phyloP scores from a whole-genome alignment of 1,140 invertebrate genomes.

The Lanistes nyassanus region DNA sequence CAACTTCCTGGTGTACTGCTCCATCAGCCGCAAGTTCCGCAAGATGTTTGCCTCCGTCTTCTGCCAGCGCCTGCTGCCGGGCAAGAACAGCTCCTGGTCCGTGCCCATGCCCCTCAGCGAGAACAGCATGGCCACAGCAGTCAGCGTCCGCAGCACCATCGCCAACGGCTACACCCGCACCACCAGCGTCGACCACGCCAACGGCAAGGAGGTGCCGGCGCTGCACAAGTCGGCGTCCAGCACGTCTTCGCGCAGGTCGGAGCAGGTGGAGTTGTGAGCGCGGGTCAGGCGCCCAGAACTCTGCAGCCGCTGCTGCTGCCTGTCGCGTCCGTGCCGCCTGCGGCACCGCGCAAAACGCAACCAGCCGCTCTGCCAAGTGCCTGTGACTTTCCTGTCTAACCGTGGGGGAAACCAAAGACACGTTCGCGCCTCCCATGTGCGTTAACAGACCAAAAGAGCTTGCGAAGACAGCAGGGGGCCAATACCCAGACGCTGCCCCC shows the following conservation, averaged over 20 bases:
- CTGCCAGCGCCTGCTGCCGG: slow-evolving; percentile 22
- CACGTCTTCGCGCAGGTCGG: slow-evolving; percentile 16
- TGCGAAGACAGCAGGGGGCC: too few relatives aligned
- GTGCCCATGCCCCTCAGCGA: slow-evolving; percentile 37
- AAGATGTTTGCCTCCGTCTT: slow-evolving; percentile 32
- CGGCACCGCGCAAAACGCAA: too few relatives aligned
- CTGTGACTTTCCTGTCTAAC: too few relatives aligned
- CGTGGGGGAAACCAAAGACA: too few relatives aligned
- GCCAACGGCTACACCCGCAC: slow-evolving; percentile 34
- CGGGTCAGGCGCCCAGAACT: too few relatives aligned
- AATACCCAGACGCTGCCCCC: too few relatives aligned
- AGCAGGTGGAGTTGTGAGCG: slow-evolving; percentile 15
- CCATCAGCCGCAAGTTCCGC: slow-evolving; percentile 95
- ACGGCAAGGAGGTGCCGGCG: slow-evolving; percentile 9
- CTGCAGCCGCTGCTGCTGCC: too few relatives aligned
- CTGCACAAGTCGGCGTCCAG: slow-evolving; percentile 13
- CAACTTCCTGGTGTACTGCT: slow-evolving; percentile 96
- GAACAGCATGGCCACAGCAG: slow-evolving; percentile 32
- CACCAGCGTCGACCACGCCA: slow-evolving; percentile 14
- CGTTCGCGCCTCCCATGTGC: too few relatives aligned
- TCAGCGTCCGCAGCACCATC: slow-evolving; percentile 10
- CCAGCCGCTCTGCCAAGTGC: too few relatives aligned
- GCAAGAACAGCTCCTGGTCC: slow-evolving; percentile 34
- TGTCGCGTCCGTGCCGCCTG: too few relatives aligned
- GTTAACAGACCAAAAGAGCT: too few relatives aligned